Evolutionary conservation across 2,888 invertebrate genomes (phyloP).

Genomic region (Cantharis flavilabris): DNA sequence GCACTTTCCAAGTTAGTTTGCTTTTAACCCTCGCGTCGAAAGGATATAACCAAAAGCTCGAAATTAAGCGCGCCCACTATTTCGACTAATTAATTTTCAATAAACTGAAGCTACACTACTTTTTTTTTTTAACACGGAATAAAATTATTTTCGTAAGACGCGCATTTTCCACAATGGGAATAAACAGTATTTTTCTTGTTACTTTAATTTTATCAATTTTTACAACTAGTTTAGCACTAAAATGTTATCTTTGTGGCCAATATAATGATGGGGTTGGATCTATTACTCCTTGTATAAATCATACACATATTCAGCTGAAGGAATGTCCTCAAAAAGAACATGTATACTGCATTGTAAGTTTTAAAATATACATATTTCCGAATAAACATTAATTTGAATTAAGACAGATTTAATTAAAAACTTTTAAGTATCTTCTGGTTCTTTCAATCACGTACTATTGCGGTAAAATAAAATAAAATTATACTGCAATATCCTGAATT

Average conservation of each 20-base stretch:
- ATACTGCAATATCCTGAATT: not conserved
- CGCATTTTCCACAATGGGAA: conserved; percentile 24
- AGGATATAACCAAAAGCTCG: conserved; percentile 25
- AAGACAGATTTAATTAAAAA: not conserved
- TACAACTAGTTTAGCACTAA: conserved; percentile 56
- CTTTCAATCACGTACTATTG: no score
- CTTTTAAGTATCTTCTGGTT: not conserved
- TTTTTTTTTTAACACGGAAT: not conserved
- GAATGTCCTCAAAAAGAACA: conserved; percentile 67
- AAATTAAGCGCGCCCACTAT: not conserved
- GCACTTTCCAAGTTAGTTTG: conserved; percentile 43
- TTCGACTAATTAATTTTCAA: not conserved
- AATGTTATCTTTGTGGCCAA: conserved; percentile 81
- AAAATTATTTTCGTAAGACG: not conserved
- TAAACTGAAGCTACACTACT: not conserved
- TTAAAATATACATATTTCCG: not conserved
- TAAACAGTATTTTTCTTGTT: conserved; percentile 24
- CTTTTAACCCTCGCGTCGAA: conserved; percentile 40
- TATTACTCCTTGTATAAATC: conserved; percentile 82
- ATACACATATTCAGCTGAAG: conserved; percentile 70
- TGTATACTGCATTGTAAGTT: conserved; percentile 80
- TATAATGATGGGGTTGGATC: conserved; percentile 86
- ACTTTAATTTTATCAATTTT: conserved; percentile 33
- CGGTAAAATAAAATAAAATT: not conserved
- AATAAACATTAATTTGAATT: not conserved